Conservation (phyloP, 1,140 invertebrate species). For the Globodera rostochiensis region DNA sequence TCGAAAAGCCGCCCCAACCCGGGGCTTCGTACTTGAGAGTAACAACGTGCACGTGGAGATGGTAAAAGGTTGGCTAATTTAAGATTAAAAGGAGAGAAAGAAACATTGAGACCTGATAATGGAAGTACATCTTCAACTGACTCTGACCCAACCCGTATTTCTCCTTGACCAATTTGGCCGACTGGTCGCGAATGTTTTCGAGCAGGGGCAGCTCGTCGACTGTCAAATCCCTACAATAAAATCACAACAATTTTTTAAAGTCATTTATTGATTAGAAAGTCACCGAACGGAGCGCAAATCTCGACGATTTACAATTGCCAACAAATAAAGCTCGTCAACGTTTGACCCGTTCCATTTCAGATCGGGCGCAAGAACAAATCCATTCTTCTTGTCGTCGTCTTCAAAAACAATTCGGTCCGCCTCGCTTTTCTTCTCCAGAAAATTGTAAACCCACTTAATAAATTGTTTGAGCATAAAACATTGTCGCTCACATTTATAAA, state of each 20-base stretch:
- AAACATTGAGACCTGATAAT: slow-evolving; percentile 75
- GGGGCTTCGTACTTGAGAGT: slow-evolving; percentile 77
- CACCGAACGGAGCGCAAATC: slow-evolving; percentile 76
- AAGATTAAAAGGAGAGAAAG: not conserved
- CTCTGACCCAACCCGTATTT: slow-evolving; percentile 41
- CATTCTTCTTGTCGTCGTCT: slow-evolving; percentile 76
- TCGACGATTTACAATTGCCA: slow-evolving; percentile 78
- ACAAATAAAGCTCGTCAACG: slow-evolving; percentile 78
- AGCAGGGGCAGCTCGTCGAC: slow-evolving; percentile 41
- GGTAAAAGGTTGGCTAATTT: slow-evolving; percentile 84
- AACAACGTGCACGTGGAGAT: slow-evolving; percentile 86
- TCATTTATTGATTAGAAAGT: not conserved
- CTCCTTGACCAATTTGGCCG: slow-evolving; percentile 34
- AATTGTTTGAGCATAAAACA: not conserved
- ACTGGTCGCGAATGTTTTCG: slow-evolving; percentile 50
- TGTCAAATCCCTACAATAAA: slow-evolving; percentile 43
- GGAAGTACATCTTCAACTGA: slow-evolving; percentile 76
- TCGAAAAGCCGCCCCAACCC: slow-evolving; percentile 71
- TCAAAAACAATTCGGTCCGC: slow-evolving; percentile 82
- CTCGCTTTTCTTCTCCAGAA: slow-evolving; percentile 88
- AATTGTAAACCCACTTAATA: slow-evolving; percentile 85
- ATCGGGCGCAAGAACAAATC: slow-evolving; percentile 85
- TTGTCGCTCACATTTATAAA: too few relatives aligned
- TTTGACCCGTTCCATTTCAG: slow-evolving; percentile 81
- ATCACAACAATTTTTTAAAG: too few relatives aligned